Evolutionary conservation across 2,797 vertebrate species (phyloP), one percentile per base, ranked within the genome.

Genomic region (Falco cherrug): DNA sequence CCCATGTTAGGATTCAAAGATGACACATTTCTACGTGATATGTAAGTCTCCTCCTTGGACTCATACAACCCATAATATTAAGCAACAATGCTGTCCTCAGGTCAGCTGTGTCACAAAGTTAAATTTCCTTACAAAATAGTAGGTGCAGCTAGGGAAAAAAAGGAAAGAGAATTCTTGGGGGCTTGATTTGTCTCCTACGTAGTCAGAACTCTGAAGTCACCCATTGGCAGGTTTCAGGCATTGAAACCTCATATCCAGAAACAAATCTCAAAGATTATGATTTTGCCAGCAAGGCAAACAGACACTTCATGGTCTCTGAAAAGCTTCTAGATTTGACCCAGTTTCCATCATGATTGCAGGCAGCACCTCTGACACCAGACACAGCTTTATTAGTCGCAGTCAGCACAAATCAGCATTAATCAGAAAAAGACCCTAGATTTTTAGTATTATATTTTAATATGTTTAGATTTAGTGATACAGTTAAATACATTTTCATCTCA

Each of bases 301-400:
- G 50, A 13, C 19, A 39, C 19, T 67, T 69, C 12, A 69, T 2
- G 3, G 70, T 39, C 65, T 82, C 73, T 87, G 56, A 75, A 89
- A 84, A 93, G 70, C 35, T 90, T 61, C n/a, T 43, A 2, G 13
- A 47, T 86, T 87, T 81, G 60, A 76, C 25, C 63, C 51, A 28
- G 14, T 61, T 94, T 65, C 73, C 47, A 51, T 81, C 47, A 57
- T 0, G 0, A 50, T n/a, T 4, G 0, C 61, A 39, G 13, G 16
- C 61, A 84, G 4, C 45, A 43, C 11, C 71, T 92, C 48, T 64
- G 51, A 50, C 13, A 51, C 43, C 77, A 87, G 29, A 25, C 20
- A 41, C n/a, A 73, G 33, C 57, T 48, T 79, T 59, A n/a, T 13
- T 18, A 78, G 51, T 7, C 26, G 33, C 63, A 63, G 13, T 43